These are phyloP conservation scores for Bombus confusus DNA, from an alignment of 1,140 invertebrate genomes.

Conservation along the genomic window DNA sequence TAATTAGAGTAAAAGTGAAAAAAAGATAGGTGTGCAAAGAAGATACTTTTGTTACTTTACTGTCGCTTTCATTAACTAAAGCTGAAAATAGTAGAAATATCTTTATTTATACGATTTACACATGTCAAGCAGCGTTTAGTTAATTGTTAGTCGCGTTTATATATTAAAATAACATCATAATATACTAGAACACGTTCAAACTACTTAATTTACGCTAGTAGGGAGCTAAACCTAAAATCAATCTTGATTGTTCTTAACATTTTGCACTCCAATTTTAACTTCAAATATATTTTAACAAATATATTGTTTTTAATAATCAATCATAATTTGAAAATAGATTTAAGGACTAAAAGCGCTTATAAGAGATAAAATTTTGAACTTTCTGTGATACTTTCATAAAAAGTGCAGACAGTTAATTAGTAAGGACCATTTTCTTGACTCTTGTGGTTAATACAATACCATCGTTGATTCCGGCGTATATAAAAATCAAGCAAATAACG, in stretches of 20 bases:
- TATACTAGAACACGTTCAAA: background rate
- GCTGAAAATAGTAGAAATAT: background rate
- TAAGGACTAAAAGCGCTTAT: background rate
- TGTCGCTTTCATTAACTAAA: background rate
- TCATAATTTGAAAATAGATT: no score
- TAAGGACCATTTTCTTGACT: background rate
- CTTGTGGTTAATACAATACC: conserved; percentile 78
- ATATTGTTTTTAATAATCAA: background rate
- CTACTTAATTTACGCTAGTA: background rate
- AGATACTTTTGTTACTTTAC: background rate
- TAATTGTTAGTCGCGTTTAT: background rate
- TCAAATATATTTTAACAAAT: background rate
- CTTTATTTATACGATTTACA: background rate
- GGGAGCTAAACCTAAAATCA: background rate
- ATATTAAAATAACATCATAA: conserved; percentile 25
- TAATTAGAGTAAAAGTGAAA: background rate
- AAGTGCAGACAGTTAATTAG: conserved; percentile 10
- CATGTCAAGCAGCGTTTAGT: background rate
- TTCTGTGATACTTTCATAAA: background rate
- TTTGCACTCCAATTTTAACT: conserved; percentile 6
- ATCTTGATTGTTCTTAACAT: background rate
- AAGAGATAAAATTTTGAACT: background rate
- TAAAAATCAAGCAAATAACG: conserved; percentile 82
- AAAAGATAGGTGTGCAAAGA: background rate
- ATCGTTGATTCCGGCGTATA: conserved; percentile 83